Base-by-base conservation (phyloP, 2,113 vertebrate species). In the Bufo gargarizans region DNA sequence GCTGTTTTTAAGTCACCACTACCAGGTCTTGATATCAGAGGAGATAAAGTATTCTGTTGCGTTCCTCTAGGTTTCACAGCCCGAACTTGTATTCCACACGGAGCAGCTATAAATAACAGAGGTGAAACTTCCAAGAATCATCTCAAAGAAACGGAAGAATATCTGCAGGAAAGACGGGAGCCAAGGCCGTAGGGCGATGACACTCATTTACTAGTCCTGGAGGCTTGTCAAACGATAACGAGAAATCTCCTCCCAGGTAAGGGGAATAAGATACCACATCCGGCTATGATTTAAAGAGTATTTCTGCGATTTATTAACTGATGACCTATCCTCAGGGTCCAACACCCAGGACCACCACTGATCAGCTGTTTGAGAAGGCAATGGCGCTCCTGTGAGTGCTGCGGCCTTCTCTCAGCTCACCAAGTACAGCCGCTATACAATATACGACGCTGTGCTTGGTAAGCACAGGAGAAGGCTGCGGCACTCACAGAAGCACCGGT, bases 51-150 rank as follows among this genome's bases (percentile, higher is more conserved):
- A 63, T 83, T 49, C 81, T 20, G 33, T 45, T 59, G n/a, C 16
- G 56, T 59, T 45, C 14, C 53, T 13, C 11, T 16, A 4, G 9
- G 1, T 49, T 61, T 53, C 61, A 69, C 81, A 53, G 20, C 45
- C 81, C n/a, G 53, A 69, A 83, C 33, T 50, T 49, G 9, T 49
- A 63, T 82, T 65, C 80, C 80, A 47, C 80, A 43, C 13, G n/a
- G 47, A 67, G 58, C 63, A 2, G 6, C 63, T 83, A 83, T 14
- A 69, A 49, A 83, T 83, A 83, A 47, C 45, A 4, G 61, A 83
- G 63, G 81, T 82, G 81, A 67, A 83, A 83, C 81, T 53, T 69
- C 81, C 47, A 20, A 53, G 81, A 63, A 83, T 50, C 12, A 82
- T 67, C 45, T 67, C 58, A 83, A 49, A 14, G 81, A 14, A 65